Evolutionary conservation across 2,113 vertebrate genomes (phyloP), one percentile per base, ranked within the genome.

Genomic region (Hemichromis elongatus): DNA sequence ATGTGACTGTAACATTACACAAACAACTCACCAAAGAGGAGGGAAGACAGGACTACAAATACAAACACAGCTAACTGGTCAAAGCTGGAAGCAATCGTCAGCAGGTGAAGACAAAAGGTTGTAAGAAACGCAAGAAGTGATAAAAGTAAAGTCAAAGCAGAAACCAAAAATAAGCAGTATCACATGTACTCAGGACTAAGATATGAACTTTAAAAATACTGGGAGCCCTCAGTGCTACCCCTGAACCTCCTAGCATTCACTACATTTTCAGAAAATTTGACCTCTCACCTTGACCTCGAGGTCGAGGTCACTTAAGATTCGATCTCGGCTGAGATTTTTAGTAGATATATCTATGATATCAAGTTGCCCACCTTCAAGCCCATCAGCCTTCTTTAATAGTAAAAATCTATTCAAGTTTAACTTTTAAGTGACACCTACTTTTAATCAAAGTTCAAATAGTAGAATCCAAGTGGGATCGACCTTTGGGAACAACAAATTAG

Each of bases 111-210:
- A 52, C 19, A n/a, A 2, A n/a, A 53, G 52, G 52, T 10, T 53
- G 52, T 5, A 10, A 53, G 19, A 53, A 53, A 53, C 4, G 9
- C 9, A 53, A 21, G 52, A 21, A 53, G 19, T 9, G 19, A 10
- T 53, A 53, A 10, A 4, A 9, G n/a, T n/a, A 21, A 21, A 53
- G n/a, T 21, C 19, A n/a, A 21, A 53, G n/a, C 9, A 53, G 8
- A 2, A 53, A 73, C 16, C 40, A 73, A 73, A 73, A 0, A 26
- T 28, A 40, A 42, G 35, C 68, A 73, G 14, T 18, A 73, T 73
- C 14, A 28, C 13, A 45, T 47, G 13, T 5, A 47, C 40, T 28
- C 24, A 16, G 42, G 42, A 50, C 68, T 0, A 73, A 19, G 0
- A 19, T 9, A 47, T 45, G 40, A 73, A 73, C 42, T 47, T 70